Evolutionary conservation across 2,888 invertebrate species (phyloP), one percentile per base, ranked within the genome.

Genomic region (Epiblema foenella): DNA sequence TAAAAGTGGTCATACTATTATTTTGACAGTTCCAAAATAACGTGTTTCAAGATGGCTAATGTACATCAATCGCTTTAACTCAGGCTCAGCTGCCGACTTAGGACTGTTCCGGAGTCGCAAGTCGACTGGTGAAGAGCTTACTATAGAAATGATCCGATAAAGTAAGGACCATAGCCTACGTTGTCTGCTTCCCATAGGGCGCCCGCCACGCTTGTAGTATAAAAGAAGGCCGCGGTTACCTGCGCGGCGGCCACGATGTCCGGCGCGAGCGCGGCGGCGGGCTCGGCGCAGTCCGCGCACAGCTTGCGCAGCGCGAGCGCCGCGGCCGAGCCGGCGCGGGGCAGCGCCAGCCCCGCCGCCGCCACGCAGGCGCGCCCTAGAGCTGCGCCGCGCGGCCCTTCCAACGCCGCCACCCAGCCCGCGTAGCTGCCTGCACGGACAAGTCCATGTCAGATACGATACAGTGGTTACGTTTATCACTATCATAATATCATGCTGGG

Each of bases 261-360:
- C 29, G 95, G 95, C 0, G 97, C 97, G 79, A 96, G 96, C 0
- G 96, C 96, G 60, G 95, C 94, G 77, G 98, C 94, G 83, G 96
- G 95, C 63, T 95, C 86, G 78, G 95, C 95, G 83, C 98, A 98
- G 85, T 98, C 98, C 46, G 96, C 94, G 42, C 97, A 96, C 51
- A 99, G 95, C 82, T 98, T 98, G 84, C 98, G 97, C 12, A 98
- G 93, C 29, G 98, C 98, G 87, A 98, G 95, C 74, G 92, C 91
- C 4, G 98, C 98, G 0, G 98, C 96, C 68, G 97, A 95, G 5
- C 97, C 96, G 0, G 97, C 95, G 73, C 97, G 96, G 37, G 95
- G 64, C 74, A 93, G 84, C 67, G 92, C 91, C 12, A 91, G 79
- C 79, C 93, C 82, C 81, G 94, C 89, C 78, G 94, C 81, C 77